Conservation (phyloP, 2,888 invertebrate species). For the Branchipolynoe longqiensis region DNA sequence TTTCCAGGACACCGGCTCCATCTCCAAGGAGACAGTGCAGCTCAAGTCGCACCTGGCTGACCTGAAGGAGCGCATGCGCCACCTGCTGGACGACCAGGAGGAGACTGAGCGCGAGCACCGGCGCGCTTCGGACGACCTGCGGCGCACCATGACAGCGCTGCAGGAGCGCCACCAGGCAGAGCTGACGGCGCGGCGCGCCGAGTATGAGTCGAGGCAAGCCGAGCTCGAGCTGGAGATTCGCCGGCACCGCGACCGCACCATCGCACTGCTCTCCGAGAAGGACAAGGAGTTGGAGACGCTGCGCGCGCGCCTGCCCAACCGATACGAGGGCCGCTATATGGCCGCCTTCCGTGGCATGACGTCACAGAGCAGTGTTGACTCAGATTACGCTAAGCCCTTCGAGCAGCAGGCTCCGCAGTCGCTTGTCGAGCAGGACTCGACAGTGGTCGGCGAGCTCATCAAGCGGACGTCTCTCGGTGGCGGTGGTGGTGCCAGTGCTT, state of each 20-base stretch:
- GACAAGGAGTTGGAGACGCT: conserved; percentile 84
- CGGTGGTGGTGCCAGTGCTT: conserved; percentile 31
- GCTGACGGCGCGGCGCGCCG: conserved; percentile 79
- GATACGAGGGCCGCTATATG: conserved; percentile 58
- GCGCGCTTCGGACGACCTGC: conserved; percentile 70
- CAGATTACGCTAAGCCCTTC: neutral
- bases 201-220: conserved; percentile 86
- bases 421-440: conserved; percentile 45
- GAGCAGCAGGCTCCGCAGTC: conserved; percentile 29
- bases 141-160: conserved; percentile 75
- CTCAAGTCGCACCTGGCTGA: conserved; percentile 84
- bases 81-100: conserved; percentile 74
- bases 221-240: conserved; percentile 81
- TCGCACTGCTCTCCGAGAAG: conserved; percentile 90
- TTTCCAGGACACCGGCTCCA: conserved; percentile 70
- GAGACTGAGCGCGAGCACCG: conserved; percentile 77
- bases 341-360: conserved; percentile 50
- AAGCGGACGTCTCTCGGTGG: conserved; percentile 53
- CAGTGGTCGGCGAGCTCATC: conserved; percentile 62
- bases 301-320: conserved; percentile 71
- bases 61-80: conserved; percentile 78
- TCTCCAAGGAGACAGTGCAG: conserved; percentile 74
- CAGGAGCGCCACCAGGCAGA: conserved; percentile 81
- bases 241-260: conserved; percentile 90
- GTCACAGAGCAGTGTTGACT: conserved; percentile 41